Evolutionary conservation across 2,888 invertebrate genomes (phyloP).

Genomic region (Campopleginae sp.): DNA sequence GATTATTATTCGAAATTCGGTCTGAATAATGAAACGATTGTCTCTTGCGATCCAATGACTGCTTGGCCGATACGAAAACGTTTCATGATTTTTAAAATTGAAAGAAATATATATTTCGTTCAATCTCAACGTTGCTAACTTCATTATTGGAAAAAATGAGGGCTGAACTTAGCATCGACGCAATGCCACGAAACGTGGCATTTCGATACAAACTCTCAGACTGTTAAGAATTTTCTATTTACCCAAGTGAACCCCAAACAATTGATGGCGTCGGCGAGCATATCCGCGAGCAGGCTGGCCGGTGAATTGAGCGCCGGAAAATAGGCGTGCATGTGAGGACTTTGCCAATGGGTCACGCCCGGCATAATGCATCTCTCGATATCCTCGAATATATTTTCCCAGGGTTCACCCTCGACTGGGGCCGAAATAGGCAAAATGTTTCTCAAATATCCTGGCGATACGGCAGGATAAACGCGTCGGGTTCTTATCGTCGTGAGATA

Average conservation of each 20-base stretch:
- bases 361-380: conserved; percentile 98
- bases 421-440: conserved; percentile 94
- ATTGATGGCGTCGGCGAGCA: conserved; percentile 97
- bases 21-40: too few species aligned
- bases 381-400: conserved; percentile 96
- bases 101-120: too few species aligned
- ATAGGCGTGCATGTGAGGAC: conserved; percentile 99
- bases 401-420: conserved; percentile 94
- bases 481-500: conserved; percentile 96
- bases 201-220: too few species aligned
- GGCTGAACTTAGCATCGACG: too few species aligned
- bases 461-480: conserved; percentile 95
- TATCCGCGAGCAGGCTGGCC: conserved; percentile 97
- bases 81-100: too few species aligned
- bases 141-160: too few species aligned
- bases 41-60: too few species aligned
- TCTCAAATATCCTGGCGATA: conserved; percentile 97
- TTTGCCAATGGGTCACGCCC: conserved; percentile 98
- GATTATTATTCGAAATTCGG: too few species aligned
- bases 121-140: too few species aligned
- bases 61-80: too few species aligned
- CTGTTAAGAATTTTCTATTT: too few species aligned
- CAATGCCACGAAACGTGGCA: too few species aligned
- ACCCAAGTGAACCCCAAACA: conserved; percentile 99
- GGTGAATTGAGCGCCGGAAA: conserved; percentile 98